These are phyloP conservation scores for Sipha flava DNA, from an alignment of 1,140 invertebrate genomes.

Conservation along the genomic window DNA sequence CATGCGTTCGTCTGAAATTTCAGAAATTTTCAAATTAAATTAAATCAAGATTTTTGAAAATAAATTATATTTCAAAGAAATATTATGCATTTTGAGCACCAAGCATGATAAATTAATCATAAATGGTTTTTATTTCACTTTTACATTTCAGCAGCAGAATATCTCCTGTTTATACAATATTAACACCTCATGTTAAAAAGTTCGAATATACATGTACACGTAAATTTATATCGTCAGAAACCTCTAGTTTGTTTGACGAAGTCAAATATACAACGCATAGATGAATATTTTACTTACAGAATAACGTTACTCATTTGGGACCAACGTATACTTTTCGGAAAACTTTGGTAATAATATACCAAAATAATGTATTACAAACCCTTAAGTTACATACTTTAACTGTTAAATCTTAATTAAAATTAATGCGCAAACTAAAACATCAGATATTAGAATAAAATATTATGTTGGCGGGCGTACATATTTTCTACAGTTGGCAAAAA, in stretches of 20 bases:
- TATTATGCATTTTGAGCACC: no score
- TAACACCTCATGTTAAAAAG: background rate
- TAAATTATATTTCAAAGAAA: no score
- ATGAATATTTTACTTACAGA: background rate
- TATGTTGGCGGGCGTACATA: no score
- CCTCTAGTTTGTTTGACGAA: background rate
- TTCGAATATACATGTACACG: background rate
- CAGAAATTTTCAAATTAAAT: background rate
- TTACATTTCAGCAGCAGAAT: background rate
- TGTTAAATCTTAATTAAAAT: conserved; percentile 3
- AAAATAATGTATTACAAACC: background rate
- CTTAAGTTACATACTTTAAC: background rate
- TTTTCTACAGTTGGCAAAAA: no score
- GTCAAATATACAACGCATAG: background rate
- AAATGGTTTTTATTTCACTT: background rate
- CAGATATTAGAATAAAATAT: background rate
- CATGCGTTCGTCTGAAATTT: background rate
- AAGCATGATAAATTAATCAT: no score
- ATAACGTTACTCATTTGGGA: background rate
- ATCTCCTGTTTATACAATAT: background rate
- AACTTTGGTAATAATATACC: background rate
- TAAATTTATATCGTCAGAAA: background rate
- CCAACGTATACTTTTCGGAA: background rate
- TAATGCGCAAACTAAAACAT: background rate
- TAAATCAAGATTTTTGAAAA: background rate